A percentile compares a stretch with the other conserved stretches of the same genome.
Conservation (phyloP, 2,113 vertebrate genomes). For the Plecotus auritus region DNA sequence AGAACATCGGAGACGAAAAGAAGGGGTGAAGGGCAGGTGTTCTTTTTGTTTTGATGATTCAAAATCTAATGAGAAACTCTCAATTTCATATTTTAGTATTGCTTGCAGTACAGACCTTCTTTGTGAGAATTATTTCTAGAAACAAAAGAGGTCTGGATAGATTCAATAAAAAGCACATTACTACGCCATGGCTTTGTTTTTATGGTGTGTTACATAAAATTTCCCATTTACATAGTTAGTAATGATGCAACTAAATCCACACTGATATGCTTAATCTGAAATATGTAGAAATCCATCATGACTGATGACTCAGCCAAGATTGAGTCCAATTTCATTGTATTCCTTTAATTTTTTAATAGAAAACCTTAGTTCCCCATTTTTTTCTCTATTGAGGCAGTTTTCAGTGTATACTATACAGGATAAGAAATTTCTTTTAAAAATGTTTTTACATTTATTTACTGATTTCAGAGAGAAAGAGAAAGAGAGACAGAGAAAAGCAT, state of each 20-base stretch:
- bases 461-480: not conserved
- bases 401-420: not conserved
- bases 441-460: not conserved
- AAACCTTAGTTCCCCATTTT: not conserved
- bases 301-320: not conserved
- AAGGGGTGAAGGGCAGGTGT: not conserved
- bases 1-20: not conserved
- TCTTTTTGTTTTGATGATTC: not conserved
- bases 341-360: not conserved
- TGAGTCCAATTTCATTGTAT: not conserved
- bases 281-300: not conserved
- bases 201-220: slow-evolving; percentile 5
- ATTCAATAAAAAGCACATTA: not conserved
- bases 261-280: not conserved
- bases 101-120: not conserved
- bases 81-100: not conserved
- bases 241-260: not conserved
- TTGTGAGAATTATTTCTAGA: not conserved
- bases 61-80: not conserved
- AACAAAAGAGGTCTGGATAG: not conserved
- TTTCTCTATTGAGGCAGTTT: not conserved
- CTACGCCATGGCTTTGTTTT: slow-evolving; percentile 18
- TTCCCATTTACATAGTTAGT: slow-evolving; percentile 32
- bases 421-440: not conserved
- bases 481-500: not conserved